phyloP scores from a whole-genome alignment of 2,888 invertebrate genomes.

The Patella caerulea region DNA sequence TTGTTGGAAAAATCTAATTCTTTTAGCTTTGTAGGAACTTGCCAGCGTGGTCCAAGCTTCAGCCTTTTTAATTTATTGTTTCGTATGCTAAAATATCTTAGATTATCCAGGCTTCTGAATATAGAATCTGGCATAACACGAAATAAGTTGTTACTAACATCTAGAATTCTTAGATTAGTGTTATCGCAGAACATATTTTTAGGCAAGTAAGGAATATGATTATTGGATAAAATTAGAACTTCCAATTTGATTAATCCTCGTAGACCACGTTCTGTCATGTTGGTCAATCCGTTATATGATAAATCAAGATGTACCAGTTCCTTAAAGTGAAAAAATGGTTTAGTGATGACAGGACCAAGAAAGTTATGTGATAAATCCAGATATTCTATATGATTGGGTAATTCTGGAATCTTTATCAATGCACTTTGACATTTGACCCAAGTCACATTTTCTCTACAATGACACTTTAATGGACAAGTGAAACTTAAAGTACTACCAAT shows the following conservation, averaged over 20 bases:
- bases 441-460: not conserved
- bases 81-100: conserved; percentile 49
- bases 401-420: not conserved
- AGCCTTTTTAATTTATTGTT: conserved; percentile 45
- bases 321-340: conserved; percentile 9
- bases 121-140: conserved; percentile 38
- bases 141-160: conserved; percentile 50
- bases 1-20: conserved; percentile 47
- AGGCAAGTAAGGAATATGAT: conserved; percentile 42
- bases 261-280: conserved; percentile 36
- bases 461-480: not conserved
- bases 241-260: conserved; percentile 34
- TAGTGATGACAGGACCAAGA: not conserved
- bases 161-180: conserved; percentile 42
- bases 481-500: too few relatives aligned
- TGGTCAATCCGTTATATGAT: conserved; percentile 37
- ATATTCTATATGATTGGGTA: not conserved
- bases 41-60: conserved; percentile 46
- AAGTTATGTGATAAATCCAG: not conserved
- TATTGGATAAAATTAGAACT: conserved; percentile 37
- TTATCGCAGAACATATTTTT: conserved; percentile 43
- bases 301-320: conserved; percentile 37
- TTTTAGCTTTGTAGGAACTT: conserved; percentile 39
- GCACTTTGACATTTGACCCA: not conserved
- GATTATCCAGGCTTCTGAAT: conserved; percentile 38